Evolutionary conservation across 2,888 invertebrate genomes (phyloP).

Genomic region (Ochlodes sylvanus): DNA sequence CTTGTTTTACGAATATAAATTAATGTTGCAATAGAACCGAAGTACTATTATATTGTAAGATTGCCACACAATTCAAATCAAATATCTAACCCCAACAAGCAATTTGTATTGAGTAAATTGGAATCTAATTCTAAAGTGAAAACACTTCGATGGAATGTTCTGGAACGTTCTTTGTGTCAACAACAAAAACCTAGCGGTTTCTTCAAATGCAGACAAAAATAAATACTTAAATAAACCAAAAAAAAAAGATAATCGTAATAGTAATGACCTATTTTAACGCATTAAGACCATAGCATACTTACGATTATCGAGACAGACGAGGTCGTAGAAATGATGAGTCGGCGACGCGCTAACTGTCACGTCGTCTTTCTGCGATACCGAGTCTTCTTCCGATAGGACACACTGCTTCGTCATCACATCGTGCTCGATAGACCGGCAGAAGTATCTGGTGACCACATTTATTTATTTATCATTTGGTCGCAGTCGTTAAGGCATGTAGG

Average conservation of each 20-base stretch:
- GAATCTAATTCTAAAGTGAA: not conserved
- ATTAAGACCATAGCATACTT: slow-evolving; percentile 73
- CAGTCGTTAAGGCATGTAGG: too few relatives aligned
- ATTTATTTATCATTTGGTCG: not conserved
- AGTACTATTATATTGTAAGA: too few relatives aligned
- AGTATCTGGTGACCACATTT: slow-evolving; percentile 85
- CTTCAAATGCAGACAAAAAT: too few relatives aligned
- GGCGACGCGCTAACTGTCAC: slow-evolving; percentile 93
- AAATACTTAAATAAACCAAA: not conserved
- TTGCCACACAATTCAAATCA: not conserved
- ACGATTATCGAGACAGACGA: slow-evolving; percentile 96
- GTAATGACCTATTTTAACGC: slow-evolving; percentile 4
- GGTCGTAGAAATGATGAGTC: slow-evolving; percentile 94
- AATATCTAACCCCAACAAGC: not conserved
- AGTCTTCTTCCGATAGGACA: slow-evolving; percentile 96
- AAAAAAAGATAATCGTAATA: not conserved
- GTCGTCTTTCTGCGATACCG: slow-evolving; percentile 94
- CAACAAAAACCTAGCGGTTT: not conserved
- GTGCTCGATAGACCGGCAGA: slow-evolving; percentile 95
- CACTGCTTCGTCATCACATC: slow-evolving; percentile 95
- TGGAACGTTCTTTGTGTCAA: not conserved
- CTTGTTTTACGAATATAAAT: too few relatives aligned
- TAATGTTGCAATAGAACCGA: not conserved
- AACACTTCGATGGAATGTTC: not conserved
- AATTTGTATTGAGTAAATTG: not conserved